These are phyloP conservation scores for Troilus luridus DNA, from an alignment of 2,888 invertebrate species.

Conservation along the genomic window DNA sequence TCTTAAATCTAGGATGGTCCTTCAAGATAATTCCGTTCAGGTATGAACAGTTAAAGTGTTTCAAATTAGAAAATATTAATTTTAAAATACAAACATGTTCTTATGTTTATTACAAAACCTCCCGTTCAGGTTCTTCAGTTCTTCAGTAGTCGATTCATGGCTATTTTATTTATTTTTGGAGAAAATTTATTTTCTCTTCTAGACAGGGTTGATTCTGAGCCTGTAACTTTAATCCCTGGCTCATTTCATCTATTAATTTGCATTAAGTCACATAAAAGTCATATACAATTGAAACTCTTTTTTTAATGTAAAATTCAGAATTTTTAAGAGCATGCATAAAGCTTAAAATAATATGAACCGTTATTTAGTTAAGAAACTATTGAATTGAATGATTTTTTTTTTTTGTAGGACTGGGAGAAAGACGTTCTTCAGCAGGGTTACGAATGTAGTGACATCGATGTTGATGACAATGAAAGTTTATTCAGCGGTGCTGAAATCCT, in stretches of 20 bases:
- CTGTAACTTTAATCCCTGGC: too few relatives aligned
- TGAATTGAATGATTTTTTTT: background rate
- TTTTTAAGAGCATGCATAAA: too few relatives aligned
- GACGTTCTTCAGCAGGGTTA: conserved; percentile 94
- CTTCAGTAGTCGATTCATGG: too few relatives aligned
- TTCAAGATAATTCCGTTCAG: conserved; percentile 52
- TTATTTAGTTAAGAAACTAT: too few relatives aligned
- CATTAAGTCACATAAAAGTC: too few relatives aligned
- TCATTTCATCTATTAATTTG: too few relatives aligned
- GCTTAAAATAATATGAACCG: too few relatives aligned
- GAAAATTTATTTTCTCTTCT: too few relatives aligned
- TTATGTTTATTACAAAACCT: background rate
- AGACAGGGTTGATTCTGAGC: too few relatives aligned
- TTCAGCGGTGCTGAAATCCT: conserved; percentile 78
- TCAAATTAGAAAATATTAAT: background rate
- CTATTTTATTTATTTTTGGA: too few relatives aligned
- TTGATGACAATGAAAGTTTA: conserved; percentile 84
- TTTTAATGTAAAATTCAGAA: too few relatives aligned
- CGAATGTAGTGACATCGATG: conserved; percentile 89
- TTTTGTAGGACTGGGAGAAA: conserved; percentile 90
- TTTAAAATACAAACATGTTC: background rate
- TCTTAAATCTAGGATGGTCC: conserved; percentile 70
- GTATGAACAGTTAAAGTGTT: background rate
- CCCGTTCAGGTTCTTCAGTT: background rate
- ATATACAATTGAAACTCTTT: too few relatives aligned